Evolutionary conservation across 2,888 invertebrate genomes (phyloP).

Genomic region (Watsonalla binaria): DNA sequence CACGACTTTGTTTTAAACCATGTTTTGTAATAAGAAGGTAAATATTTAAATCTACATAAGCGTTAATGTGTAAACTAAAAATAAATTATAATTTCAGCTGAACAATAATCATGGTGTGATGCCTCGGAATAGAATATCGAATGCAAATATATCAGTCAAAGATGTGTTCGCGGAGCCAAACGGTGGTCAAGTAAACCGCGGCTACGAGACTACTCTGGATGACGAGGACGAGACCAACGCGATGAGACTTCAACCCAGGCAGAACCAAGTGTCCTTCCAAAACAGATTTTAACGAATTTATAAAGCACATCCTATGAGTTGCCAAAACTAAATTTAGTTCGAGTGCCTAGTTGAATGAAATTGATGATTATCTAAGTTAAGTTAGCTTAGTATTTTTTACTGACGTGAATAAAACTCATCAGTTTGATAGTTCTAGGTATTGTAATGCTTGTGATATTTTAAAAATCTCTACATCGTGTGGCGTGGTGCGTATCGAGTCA

Average conservation of each 20-base stretch:
- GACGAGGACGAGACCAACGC: constrained; percentile 86
- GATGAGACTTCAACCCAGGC: constrained; percentile 84
- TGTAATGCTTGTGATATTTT: constrained; percentile 63
- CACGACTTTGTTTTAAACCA: no score
- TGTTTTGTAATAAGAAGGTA: no score
- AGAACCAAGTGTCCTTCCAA: constrained; percentile 81
- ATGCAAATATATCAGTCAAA: constrained; percentile 87
- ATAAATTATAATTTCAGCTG: constrained; percentile 50
- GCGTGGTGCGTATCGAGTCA: constrained; percentile 25
- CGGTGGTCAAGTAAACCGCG: constrained; percentile 87
- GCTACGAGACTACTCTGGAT: constrained; percentile 82
- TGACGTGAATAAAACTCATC: constrained; percentile 17
- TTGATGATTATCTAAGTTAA: constrained; percentile 26
- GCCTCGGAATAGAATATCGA: constrained; percentile 86
- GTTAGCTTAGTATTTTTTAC: constrained; percentile 7
- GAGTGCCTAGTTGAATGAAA: constrained; percentile 15
- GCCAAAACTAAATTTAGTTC: constrained; percentile 40
- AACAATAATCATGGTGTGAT: constrained; percentile 80
- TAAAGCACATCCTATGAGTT: constrained; percentile 31
- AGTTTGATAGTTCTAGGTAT: constrained; percentile 28
- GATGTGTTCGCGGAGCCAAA: constrained; percentile 87
- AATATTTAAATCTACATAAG: background rate
- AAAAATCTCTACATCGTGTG: constrained; percentile 30
- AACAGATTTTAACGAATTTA: constrained; percentile 51
- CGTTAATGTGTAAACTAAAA: background rate